Conservation (phyloP, 2,888 invertebrate genomes). For the Lacanobia wlatinum region DNA sequence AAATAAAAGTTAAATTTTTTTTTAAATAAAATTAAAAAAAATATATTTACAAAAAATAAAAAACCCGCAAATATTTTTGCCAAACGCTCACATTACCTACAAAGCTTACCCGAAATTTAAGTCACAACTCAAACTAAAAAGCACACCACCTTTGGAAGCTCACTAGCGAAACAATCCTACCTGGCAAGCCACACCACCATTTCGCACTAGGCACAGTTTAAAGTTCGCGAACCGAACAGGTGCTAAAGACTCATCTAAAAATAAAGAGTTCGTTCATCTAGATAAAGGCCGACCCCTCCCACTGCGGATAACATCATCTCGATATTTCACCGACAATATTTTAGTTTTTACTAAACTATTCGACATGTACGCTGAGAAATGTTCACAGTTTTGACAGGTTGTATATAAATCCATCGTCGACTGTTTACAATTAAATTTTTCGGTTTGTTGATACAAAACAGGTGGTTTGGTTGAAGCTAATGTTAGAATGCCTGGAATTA, state of each 20-base stretch:
- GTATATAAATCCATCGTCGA: slow-evolving; percentile 85
- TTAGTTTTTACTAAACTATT: slow-evolving; percentile 50
- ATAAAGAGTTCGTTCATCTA: slow-evolving; percentile 87
- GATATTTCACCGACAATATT: slow-evolving; percentile 56
- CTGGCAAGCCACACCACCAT: slow-evolving; percentile 30
- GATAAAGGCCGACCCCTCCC: slow-evolving; percentile 70
- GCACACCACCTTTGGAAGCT: not conserved
- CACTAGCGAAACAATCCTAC: not conserved
- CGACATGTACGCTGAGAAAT: slow-evolving; percentile 50
- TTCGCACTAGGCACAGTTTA: slow-evolving; percentile 60
- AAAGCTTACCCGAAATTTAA: slow-evolving; percentile 20
- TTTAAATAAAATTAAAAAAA: not conserved
- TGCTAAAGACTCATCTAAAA: slow-evolving; percentile 84
- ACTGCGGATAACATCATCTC: slow-evolving; percentile 60
- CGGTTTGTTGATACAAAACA: slow-evolving; percentile 74
- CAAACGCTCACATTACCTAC: not conserved
- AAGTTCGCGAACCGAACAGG: slow-evolving; percentile 81
- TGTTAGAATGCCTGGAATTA: slow-evolving; percentile 54
- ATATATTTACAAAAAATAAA: too few species aligned
- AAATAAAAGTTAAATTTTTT: too few species aligned
- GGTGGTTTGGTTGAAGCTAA: slow-evolving; percentile 60
- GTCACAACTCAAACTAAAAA: slow-evolving; percentile 1
- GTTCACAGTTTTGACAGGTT: slow-evolving; percentile 68
- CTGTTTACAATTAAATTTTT: slow-evolving; percentile 84
- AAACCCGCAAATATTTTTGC: not conserved